Conservation (phyloP, 2,888 invertebrate genomes). For the Aspidiotus destructor region DNA sequence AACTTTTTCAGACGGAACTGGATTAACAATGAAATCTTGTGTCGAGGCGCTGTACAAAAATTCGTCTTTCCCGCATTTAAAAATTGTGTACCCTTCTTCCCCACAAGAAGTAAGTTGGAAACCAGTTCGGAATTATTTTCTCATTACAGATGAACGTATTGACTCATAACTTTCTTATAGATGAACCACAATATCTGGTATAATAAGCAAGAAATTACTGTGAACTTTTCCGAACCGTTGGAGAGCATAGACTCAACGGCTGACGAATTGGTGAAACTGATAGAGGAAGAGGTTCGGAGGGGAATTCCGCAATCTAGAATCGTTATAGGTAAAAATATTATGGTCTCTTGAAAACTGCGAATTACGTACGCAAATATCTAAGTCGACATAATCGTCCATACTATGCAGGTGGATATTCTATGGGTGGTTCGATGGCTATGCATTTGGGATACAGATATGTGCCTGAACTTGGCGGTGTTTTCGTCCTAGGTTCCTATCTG, state of each 20-base stretch:
- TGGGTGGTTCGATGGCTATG: constrained; percentile 71
- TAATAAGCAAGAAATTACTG: constrained; percentile 57
- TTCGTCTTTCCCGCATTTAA: constrained; percentile 60
- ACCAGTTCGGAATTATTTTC: too few species aligned
- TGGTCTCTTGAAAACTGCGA: too few species aligned
- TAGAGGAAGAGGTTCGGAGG: constrained; percentile 38
- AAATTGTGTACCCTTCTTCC: constrained; percentile 68
- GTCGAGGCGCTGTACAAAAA: constrained; percentile 49
- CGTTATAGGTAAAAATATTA: constrained; percentile 51
- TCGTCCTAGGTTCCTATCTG: constrained; percentile 68
- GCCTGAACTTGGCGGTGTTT: constrained; percentile 59
- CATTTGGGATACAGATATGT: constrained; percentile 61
- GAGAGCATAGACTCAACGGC: constrained; percentile 53
- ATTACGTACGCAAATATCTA: too few species aligned
- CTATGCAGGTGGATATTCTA: constrained; percentile 64
- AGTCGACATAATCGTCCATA: too few species aligned
- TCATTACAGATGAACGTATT: too few species aligned
- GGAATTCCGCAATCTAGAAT: constrained; percentile 63
- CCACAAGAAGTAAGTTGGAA: constrained; percentile 47
- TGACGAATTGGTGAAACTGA: constrained; percentile 43
- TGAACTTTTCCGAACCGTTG: constrained; percentile 51
- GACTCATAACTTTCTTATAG: constrained; percentile 37
- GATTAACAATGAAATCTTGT: constrained; percentile 52
- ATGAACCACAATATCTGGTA: constrained; percentile 62
- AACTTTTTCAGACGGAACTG: constrained; percentile 51